phyloP scores from a whole-genome alignment of 1,140 invertebrate species.

The Megalonaias nervosa region DNA sequence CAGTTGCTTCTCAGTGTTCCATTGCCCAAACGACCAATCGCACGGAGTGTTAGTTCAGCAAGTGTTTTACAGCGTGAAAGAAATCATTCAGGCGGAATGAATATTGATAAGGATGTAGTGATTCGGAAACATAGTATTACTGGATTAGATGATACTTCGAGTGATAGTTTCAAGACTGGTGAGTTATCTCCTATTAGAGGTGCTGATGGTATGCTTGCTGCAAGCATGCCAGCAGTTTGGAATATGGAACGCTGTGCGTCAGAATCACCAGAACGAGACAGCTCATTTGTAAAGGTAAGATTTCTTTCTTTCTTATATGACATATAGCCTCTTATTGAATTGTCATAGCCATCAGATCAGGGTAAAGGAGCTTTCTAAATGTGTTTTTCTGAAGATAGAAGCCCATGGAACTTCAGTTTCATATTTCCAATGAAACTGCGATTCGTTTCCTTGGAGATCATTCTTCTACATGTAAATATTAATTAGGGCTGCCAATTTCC shows the following conservation, averaged over 20 bases:
- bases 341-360: too few relatives aligned
- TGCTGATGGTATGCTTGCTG: slow-evolving; percentile 35
- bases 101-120: slow-evolving; percentile 39
- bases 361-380: too few relatives aligned
- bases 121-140: slow-evolving; percentile 57
- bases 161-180: slow-evolving; percentile 33
- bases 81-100: slow-evolving; percentile 15
- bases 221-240: slow-evolving; percentile 63
- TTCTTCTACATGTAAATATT: too few relatives aligned
- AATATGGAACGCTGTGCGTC: slow-evolving; percentile 47
- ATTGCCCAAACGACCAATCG: slow-evolving; percentile 47
- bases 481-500: too few relatives aligned
- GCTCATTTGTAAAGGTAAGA: slow-evolving; percentile 58
- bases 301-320: too few relatives aligned
- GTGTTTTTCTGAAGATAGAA: too few relatives aligned
- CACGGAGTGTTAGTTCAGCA: slow-evolving; percentile 57
- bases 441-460: too few relatives aligned
- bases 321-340: too few relatives aligned
- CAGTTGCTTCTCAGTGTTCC: slow-evolving; percentile 53
- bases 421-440: too few relatives aligned
- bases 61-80: slow-evolving; percentile 56
- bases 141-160: slow-evolving; percentile 41
- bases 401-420: too few relatives aligned
- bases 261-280: slow-evolving; percentile 55
- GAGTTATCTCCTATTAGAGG: slow-evolving; percentile 58